Evolutionary conservation across 2,113 vertebrate species (phyloP), one percentile per base, ranked within the genome.

Genomic region (Progne subis): DNA sequence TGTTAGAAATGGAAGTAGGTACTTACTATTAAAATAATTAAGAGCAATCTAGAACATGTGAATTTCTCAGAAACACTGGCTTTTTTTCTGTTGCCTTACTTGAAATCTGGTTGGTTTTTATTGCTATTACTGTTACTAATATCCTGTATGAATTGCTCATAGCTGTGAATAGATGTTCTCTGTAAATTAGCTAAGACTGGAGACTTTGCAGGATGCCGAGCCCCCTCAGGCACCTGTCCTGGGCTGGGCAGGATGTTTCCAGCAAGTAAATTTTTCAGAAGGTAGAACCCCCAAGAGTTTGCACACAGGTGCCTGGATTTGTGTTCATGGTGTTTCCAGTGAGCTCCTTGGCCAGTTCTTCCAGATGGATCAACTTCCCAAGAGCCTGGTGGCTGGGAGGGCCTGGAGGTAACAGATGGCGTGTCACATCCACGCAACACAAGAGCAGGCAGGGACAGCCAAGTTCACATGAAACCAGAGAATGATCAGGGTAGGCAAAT

Each of bases 401-500:
- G 81, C 86, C 87, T 75, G 23, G 17, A 31, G 74, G 14, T 70
- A 71, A 69, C 95, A 97, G 94, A 93, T 97, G 93, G 95, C 60
- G 94, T 95, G 85, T 94, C 92, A 80, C 70, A 41, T 77, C 23
- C n/a, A 0, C 72, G 96, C 95, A 95, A 97, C 75, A 75, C 95
- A 74, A 96, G 95, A 94, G 74, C 89, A 81, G 80, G 92, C 79
- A 75, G 82, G 86, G 80, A 65, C 77, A 52, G 92, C 83, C 65
- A 82, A 31, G 63, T 61, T 93, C 89, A 69, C 13, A 8, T 92
- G 94, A 78, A 94, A 94, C 91, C 61, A 12, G 91, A 95, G 95
- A 94, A 49, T 88, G 57, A 96, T 78, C 93, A 83, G 75, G 82
- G 71, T 89, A 88, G 57, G 71, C 85, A 78, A 5, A 89, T 97